Conservation (phyloP, 2,113 vertebrate species). For the Haemorhous mexicanus region DNA sequence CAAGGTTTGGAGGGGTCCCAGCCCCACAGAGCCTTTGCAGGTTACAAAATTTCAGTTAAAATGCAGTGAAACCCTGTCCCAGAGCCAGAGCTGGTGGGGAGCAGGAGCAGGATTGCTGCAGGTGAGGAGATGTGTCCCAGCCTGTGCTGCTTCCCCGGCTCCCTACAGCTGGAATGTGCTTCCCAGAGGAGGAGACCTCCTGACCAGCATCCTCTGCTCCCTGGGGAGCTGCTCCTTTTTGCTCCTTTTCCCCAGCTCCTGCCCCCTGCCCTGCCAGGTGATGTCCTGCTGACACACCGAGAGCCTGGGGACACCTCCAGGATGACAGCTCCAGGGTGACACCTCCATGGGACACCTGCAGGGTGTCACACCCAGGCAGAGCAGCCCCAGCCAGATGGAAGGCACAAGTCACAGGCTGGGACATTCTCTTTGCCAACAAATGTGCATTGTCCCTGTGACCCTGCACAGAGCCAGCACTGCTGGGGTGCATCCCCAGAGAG, state of each 20-base stretch:
- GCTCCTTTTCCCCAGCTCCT: not conserved
- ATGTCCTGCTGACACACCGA: not conserved
- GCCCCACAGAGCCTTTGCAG: not conserved
- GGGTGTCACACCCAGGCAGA: not conserved
- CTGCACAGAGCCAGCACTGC: rapidly evolving
- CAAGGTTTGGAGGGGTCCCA: not conserved
- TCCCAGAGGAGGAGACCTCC: not conserved
- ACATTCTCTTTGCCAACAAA: not conserved
- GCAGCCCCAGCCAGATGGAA: not conserved
- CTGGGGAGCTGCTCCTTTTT: not conserved
- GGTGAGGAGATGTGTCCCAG: rapidly evolving
- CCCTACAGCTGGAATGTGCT: rapidly evolving
- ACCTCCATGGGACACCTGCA: not conserved
- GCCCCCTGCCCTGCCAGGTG: not conserved
- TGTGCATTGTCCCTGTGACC: rapidly evolving
- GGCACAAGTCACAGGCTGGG: not conserved
- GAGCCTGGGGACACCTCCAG: not conserved
- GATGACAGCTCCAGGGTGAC: rapidly evolving
- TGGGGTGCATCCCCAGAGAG: rapidly evolving
- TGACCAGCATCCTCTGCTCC: not conserved
- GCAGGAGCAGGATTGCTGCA: not conserved
- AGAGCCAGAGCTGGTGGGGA: not conserved
- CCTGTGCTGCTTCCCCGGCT: not conserved
- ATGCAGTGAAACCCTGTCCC: not conserved
- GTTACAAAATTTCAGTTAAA: not conserved